Evolutionary conservation across 2,113 vertebrate species (phyloP).

Genomic region (Copsychus sechellarum): DNA sequence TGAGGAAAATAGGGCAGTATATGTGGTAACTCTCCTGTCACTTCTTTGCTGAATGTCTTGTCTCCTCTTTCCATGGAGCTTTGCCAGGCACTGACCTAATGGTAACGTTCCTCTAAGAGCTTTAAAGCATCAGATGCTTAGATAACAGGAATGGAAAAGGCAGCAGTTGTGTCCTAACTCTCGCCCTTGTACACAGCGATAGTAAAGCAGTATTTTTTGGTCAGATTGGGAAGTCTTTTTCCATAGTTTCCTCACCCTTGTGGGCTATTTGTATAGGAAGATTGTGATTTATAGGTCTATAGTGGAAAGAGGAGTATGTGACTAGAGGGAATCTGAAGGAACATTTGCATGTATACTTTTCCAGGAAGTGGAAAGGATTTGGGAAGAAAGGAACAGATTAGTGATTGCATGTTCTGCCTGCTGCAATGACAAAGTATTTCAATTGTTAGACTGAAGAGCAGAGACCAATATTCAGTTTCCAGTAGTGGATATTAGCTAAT

Average conservation of each 20-base stretch:
- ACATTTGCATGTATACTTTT: not conserved
- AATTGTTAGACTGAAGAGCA: not conserved
- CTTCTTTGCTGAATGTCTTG: not conserved
- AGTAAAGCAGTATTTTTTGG: not conserved
- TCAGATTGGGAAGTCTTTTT: not conserved
- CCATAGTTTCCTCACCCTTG: not conserved
- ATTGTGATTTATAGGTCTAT: not conserved
- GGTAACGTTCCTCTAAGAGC: not conserved
- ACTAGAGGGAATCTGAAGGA: not conserved
- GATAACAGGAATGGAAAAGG: not conserved
- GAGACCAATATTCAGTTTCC: not conserved
- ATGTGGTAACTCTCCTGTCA: not conserved
- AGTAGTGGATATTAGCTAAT: not conserved
- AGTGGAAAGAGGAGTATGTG: not conserved
- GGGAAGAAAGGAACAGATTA: not conserved
- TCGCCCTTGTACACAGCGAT: not conserved
- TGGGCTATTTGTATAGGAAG: not conserved
- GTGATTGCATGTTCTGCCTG: not conserved
- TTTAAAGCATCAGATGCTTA: not conserved
- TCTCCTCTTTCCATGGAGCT: not conserved
- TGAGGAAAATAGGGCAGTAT: not conserved
- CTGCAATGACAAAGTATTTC: not conserved
- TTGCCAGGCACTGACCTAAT: slow-evolving; percentile 1
- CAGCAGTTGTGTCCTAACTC: not conserved
- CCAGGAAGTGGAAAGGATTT: not conserved